phyloP scores from a whole-genome alignment of 2,797 vertebrate species.

The Chanos chanos region DNA sequence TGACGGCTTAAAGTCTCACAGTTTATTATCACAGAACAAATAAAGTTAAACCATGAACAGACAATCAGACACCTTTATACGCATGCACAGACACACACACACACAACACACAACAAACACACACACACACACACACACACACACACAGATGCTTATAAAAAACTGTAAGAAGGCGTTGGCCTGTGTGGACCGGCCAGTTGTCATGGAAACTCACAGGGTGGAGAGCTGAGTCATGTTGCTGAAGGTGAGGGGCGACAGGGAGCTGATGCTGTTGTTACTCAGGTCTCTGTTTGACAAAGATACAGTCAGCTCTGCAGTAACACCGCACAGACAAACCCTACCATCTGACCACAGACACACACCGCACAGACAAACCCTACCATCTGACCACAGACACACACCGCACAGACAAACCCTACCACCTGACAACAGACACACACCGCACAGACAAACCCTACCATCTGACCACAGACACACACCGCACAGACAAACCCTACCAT shows the following conservation, averaged over 20 bases:
- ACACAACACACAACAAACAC: neutral
- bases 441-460: too few relatives aligned
- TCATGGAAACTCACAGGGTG: constrained; percentile 84
- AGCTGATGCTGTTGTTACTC: constrained; percentile 96
- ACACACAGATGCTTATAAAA: neutral
- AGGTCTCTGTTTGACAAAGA: constrained; percentile 78
- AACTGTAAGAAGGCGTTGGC: neutral
- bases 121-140: constrained; percentile 1
- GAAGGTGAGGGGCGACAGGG: constrained; percentile 85
- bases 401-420: too few relatives aligned
- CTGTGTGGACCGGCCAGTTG: neutral
- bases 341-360: too few relatives aligned
- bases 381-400: too few relatives aligned
- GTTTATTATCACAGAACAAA: too few relatives aligned
- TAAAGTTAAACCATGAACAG: neutral
- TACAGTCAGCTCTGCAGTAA: too few relatives aligned
- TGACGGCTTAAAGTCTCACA: too few relatives aligned
- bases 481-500: too few relatives aligned
- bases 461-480: too few relatives aligned
- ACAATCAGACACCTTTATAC: neutral
- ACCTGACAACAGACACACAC: too few relatives aligned
- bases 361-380: too few relatives aligned
- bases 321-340: too few relatives aligned
- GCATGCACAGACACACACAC: constrained; percentile 2
- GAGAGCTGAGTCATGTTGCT: constrained; percentile 95